Percentiles rank a stretch among this genome's conserved stretches.
These are phyloP conservation scores for Trachymyrmex septentrionalis DNA, from an alignment of 1,140 invertebrate species.

Conservation along the genomic window DNA sequence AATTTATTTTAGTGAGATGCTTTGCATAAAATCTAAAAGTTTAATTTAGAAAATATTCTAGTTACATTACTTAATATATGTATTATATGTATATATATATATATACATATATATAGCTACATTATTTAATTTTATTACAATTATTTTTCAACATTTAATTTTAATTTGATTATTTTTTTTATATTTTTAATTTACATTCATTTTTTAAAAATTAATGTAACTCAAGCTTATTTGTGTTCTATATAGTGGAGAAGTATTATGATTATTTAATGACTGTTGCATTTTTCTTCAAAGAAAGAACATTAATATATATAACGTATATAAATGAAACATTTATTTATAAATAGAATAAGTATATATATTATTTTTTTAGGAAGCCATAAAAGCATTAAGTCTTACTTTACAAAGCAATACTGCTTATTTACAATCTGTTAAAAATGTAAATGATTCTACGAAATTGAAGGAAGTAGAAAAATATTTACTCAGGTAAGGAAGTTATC, in stretches of 20 bases:
- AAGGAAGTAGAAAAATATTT: conserved; percentile 88
- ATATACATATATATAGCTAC: neutral
- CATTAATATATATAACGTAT: too few species aligned
- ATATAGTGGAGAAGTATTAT: too few species aligned
- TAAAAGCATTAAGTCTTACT: conserved; percentile 88
- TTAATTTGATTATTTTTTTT: neutral
- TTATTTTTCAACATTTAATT: neutral
- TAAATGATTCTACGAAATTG: conserved; percentile 70
- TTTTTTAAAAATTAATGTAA: too few species aligned
- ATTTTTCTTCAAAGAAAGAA: too few species aligned
- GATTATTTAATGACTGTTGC: too few species aligned
- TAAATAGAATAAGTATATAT: neutral
- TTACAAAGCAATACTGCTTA: conserved; percentile 90
- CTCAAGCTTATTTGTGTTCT: too few species aligned
- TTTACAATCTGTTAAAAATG: conserved; percentile 65
- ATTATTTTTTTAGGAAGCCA: conserved; percentile 88
- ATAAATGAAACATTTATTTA: too few species aligned
- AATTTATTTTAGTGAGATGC: conserved; percentile 8
- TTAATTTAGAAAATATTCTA: conserved; percentile 14
- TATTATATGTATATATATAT: neutral
- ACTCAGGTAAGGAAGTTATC: conserved; percentile 77
- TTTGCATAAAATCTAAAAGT: neutral
- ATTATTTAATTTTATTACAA: neutral
- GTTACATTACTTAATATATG: neutral
- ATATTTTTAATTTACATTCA: too few species aligned